Evolutionary conservation across 2,888 invertebrate genomes (phyloP), one percentile per base, ranked within the genome.

Genomic region (Chloroclysta siterata): DNA sequence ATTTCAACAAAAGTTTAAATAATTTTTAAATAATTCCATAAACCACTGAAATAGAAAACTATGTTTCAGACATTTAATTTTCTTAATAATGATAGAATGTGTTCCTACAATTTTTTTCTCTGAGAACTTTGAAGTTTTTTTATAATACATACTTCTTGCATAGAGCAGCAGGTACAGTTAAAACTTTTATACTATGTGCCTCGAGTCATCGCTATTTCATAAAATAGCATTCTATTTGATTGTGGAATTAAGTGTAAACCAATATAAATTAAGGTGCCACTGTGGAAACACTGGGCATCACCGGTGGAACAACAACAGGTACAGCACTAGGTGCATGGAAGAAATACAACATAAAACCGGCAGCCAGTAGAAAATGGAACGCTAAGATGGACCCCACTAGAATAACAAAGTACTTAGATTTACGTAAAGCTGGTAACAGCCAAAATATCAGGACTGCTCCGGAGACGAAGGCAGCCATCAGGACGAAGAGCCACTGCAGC

Each of bases 401-500:
- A 22, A 92, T 82, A 0, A 88, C 46, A 62, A 84, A 90, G 52
- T 94, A 92, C 85, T 94, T 94, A 0, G 96, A 96, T 72, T 94
- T 94, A 58, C 94, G 93, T 62, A 96, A 75, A 0, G 97, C 96
- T 0, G 98, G 97, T 81, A 97, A 94, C 10, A 99, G 93, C 65
- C 98, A 96, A 65, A 96, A 94, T 22, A 98, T 94, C 13, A 99
- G 94, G 2, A 98, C 98, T 0, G 88, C 95, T 7, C 98, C 98
- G 0, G 98, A 98, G 33, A 98, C 89, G 39, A 96, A 88, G 0
- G 98, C 96, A 0, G 97, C 98, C 72, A 96, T 90, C 42, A 97
- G 88, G 0, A 98, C 97, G 53, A 99, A 93, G 6, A 96, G 80
- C 99, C 99, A 99, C 79, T 98, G 98, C 36, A 99, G 93, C 94